These are phyloP conservation scores for Osmerus mordax DNA, from an alignment of 2,113 vertebrate genomes.

Conservation along the genomic window DNA sequence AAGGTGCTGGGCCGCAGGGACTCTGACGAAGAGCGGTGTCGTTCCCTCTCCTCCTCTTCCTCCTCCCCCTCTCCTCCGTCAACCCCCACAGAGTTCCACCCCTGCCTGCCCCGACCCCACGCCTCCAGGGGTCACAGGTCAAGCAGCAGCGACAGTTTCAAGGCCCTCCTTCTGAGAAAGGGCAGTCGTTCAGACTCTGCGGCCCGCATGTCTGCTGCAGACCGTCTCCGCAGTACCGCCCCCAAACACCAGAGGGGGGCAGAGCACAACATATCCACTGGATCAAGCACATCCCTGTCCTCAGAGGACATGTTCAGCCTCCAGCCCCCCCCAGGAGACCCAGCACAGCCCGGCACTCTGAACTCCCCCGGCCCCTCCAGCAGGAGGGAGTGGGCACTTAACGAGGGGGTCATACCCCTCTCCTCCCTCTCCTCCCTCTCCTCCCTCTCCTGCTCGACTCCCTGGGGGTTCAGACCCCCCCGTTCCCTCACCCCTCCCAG, in stretches of 20 bases:
- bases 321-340: background rate
- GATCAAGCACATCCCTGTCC: slow-evolving; percentile 2
- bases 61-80: background rate
- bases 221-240: slow-evolving; percentile 81
- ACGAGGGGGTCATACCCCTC: slow-evolving; percentile 73
- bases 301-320: background rate
- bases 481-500: slow-evolving; percentile 84
- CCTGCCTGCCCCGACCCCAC: background rate
- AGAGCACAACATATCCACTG: background rate
- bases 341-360: background rate
- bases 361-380: slow-evolving; percentile 51
- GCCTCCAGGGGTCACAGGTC: slow-evolving; percentile 26
- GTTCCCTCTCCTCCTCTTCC: background rate
- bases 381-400: slow-evolving; percentile 78
- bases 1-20: slow-evolving; percentile 4
- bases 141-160: slow-evolving; percentile 87
- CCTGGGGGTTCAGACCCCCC: slow-evolving; percentile 64
- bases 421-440: slow-evolving; percentile 56
- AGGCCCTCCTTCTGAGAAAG: slow-evolving; percentile 88
- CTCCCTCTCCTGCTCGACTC: slow-evolving; percentile 65
- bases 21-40: background rate
- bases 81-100: background rate
- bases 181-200: slow-evolving; percentile 78
- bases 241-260: slow-evolving; percentile 69
- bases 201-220: slow-evolving; percentile 84